Percentiles rank a stretch among this genome's conserved stretches.
Evolutionary conservation across 2,113 vertebrate genomes (phyloP).

Genomic region (Pogona vitticeps): DNA sequence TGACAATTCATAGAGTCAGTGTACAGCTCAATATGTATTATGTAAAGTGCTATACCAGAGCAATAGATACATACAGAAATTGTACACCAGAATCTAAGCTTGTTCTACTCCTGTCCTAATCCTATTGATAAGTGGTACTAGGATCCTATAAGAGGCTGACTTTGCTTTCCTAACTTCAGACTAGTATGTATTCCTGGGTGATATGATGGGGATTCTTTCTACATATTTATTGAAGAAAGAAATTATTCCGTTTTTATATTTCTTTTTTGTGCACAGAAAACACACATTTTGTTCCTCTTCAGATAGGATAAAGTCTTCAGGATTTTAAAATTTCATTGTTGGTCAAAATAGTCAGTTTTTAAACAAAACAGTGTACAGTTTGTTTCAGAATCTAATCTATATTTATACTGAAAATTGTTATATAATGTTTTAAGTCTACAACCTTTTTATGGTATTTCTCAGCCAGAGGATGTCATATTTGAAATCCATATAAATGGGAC

Average conservation of each 20-base stretch:
- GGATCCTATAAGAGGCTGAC: not conserved
- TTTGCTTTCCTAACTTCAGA: not conserved
- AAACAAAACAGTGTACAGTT: constrained; percentile 36
- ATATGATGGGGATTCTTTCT: constrained; percentile 33
- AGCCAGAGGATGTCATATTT: constrained; percentile 9
- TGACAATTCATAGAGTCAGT: not conserved
- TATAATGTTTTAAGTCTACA: constrained; percentile 47
- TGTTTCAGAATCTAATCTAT: constrained; percentile 59
- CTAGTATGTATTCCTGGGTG: constrained; percentile 29
- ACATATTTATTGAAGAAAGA: constrained; percentile 52
- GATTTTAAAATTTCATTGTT: constrained; percentile 47
- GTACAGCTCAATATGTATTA: not conserved
- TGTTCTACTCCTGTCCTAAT: not conserved
- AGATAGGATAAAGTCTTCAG: constrained; percentile 21
- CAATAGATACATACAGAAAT: not conserved
- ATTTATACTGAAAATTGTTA: constrained; percentile 49
- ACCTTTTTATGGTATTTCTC: not conserved
- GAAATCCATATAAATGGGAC: constrained; percentile 7
- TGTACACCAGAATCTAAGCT: not conserved
- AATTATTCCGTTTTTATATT: constrained; percentile 53
- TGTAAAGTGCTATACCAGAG: not conserved
- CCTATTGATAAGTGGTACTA: not conserved
- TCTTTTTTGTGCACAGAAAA: constrained; percentile 39
- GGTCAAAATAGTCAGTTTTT: constrained; percentile 38
- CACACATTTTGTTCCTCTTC: constrained; percentile 42